phyloP scores from a whole-genome alignment of 1,140 invertebrate genomes.

The Octopus sinensis region DNA sequence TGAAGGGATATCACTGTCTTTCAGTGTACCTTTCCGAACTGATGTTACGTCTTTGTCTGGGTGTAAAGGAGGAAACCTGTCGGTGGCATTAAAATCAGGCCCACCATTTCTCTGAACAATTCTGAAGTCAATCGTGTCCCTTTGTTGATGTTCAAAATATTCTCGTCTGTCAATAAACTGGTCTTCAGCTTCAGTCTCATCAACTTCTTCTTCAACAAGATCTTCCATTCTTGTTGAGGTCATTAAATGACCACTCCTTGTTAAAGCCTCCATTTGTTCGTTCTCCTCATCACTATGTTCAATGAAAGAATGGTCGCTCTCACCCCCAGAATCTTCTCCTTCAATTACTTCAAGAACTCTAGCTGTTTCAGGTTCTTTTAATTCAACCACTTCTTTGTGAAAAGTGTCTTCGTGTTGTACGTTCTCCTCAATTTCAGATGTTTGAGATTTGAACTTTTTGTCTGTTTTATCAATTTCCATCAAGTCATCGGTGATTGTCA shows the following conservation, averaged over 20 bases:
- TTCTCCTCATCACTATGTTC: conserved; percentile 9
- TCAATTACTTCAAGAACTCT: conserved; percentile 25
- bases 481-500: background rate
- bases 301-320: conserved; percentile 6
- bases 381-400: background rate
- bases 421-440: background rate
- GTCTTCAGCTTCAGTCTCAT: conserved; percentile 20
- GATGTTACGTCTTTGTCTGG: background rate
- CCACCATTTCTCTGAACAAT: background rate
- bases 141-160: background rate
- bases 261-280: background rate
- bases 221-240: conserved; percentile 12
- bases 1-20: background rate
- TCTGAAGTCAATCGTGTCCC: background rate
- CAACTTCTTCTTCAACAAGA: conserved; percentile 2
- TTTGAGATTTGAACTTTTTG: background rate
- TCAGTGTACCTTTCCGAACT: background rate
- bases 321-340: conserved; percentile 14
- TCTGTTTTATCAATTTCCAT: background rate
- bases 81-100: background rate
- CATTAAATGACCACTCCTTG: conserved; percentile 24
- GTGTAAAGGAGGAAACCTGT: background rate
- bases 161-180: background rate
- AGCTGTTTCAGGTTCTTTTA: conserved; percentile 9
- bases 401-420: background rate